Conservation (phyloP, 2,888 invertebrate species). For the Drosophila siamana region DNA sequence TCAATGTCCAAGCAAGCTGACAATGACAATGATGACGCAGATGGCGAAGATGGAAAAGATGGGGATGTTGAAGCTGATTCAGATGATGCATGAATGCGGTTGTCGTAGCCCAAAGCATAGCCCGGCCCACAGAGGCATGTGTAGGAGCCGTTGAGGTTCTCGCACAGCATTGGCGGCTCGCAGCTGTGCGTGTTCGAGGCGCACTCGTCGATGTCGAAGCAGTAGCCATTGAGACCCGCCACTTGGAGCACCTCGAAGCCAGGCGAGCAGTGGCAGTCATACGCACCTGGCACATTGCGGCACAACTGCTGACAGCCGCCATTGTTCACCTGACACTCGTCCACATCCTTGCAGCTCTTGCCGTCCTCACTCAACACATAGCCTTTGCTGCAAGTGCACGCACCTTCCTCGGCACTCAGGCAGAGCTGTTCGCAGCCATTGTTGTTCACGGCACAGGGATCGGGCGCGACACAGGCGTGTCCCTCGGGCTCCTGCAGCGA, state of each 20-base stretch:
- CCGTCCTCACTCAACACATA: conserved; percentile 84
- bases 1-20: conserved; percentile 86
- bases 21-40: no score
- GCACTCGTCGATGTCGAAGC: conserved; percentile 87
- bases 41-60: no score
- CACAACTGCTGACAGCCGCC: conserved; percentile 85
- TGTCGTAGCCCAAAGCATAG: conserved; percentile 84
- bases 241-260: conserved; percentile 83
- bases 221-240: conserved; percentile 68
- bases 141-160: conserved; percentile 84
- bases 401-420: conserved; percentile 70
- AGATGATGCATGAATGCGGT: conserved; percentile 16
- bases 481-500: conserved; percentile 82
- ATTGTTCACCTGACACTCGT: conserved; percentile 86
- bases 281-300: conserved; percentile 86
- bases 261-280: conserved; percentile 86
- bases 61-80: conserved; percentile 32
- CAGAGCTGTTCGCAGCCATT: conserved; percentile 89
- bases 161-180: conserved; percentile 74
- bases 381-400: conserved; percentile 85
- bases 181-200: conserved; percentile 77
- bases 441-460: conserved; percentile 86
- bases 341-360: conserved; percentile 86
- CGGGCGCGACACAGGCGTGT: conserved; percentile 85
- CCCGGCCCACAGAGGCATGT: conserved; percentile 86